phyloP scores from a whole-genome alignment of 37 sponge, comb jelly and placozoan genomes.

The Lycopodina hypogea region DNA sequence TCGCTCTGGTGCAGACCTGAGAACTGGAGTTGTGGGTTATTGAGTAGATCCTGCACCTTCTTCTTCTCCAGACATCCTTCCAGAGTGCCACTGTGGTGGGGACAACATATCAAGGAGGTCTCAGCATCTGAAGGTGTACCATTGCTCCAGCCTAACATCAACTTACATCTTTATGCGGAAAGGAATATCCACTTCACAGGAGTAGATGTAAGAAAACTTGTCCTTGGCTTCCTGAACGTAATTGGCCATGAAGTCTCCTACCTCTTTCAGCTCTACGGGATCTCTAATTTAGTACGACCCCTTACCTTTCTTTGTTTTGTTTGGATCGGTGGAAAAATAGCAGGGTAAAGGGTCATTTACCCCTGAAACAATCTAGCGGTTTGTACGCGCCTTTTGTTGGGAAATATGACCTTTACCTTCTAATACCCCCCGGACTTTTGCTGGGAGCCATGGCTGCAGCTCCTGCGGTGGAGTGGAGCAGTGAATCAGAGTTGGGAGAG shows the following conservation, averaged over 20 bases:
- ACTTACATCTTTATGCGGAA: constrained; percentile 84
- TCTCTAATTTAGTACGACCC: background rate
- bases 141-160: background rate
- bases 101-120: background rate
- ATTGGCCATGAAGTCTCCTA: constrained; percentile 51
- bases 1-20: constrained; percentile 80
- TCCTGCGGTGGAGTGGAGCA: background rate
- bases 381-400: no score
- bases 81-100: constrained; percentile 63
- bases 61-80: constrained; percentile 77
- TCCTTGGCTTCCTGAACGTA: constrained; percentile 59
- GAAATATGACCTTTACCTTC: no score
- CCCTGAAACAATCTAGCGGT: no score
- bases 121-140: no score
- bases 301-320: background rate
- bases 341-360: no score
- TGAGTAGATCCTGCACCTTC: constrained; percentile 60
- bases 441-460: no score
- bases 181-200: constrained; percentile 73
- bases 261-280: background rate
- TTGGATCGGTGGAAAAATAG: background rate
- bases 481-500: constrained; percentile 18
- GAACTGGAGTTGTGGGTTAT: constrained; percentile 81
- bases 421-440: no score
- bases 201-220: constrained; percentile 78